Evolutionary conservation across 2,888 invertebrate genomes (phyloP).

Genomic region (Chrysolina oricalcia): DNA sequence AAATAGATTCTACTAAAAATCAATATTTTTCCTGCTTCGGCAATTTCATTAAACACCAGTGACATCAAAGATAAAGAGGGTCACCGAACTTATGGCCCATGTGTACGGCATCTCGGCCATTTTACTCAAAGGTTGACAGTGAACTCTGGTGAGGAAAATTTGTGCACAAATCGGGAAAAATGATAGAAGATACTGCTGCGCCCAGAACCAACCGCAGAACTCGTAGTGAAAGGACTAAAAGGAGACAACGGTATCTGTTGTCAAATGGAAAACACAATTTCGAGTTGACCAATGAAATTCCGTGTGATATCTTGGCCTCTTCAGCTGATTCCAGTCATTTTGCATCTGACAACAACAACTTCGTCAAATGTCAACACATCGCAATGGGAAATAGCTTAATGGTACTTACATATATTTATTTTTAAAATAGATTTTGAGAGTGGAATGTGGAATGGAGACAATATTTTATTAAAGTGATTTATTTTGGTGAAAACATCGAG

Average conservation of each 20-base stretch:
- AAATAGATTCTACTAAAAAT: neutral
- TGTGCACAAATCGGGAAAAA: neutral
- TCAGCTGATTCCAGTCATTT: slow-evolving; percentile 16
- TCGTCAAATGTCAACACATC: slow-evolving; percentile 20
- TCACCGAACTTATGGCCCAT: slow-evolving; percentile 1
- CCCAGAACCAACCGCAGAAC: slow-evolving; percentile 62
- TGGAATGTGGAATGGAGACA: neutral
- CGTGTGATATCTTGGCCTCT: slow-evolving; percentile 15
- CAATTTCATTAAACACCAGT: slow-evolving; percentile 9
- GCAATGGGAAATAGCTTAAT: slow-evolving; percentile 11
- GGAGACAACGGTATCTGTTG: slow-evolving; percentile 65
- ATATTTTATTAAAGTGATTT: neutral
- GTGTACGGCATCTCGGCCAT: slow-evolving; percentile 6
- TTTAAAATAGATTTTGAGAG: neutral
- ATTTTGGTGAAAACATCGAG: neutral
- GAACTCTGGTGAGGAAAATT: neutral
- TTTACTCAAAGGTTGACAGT: slow-evolving; percentile 13
- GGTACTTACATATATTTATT: slow-evolving; percentile 12
- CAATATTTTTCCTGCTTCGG: slow-evolving; percentile 4
- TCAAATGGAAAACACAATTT: slow-evolving; percentile 48
- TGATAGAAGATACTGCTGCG: neutral
- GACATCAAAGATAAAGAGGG: slow-evolving; percentile 18
- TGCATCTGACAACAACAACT: slow-evolving; percentile 8
- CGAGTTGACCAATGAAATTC: neutral
- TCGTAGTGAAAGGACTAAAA: slow-evolving; percentile 66